Conservation (phyloP, 2,797 vertebrate genomes). For the Pachyuromys duprasi region DNA sequence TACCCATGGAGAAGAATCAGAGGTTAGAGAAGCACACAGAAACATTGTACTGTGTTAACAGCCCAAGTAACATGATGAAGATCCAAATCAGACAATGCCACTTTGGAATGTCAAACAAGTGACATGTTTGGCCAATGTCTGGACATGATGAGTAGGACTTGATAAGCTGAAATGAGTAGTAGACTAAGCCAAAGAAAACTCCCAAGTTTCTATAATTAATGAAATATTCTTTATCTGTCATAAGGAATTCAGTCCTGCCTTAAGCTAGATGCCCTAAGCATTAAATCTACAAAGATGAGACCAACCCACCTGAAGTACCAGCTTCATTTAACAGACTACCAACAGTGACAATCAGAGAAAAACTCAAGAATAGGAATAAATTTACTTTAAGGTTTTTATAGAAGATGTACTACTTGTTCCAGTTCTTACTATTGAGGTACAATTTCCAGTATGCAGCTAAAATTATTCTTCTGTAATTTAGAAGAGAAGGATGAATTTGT, state of each 20-base stretch:
- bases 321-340: background rate
- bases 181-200: constrained; percentile 27
- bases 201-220: background rate
- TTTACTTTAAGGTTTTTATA: background rate
- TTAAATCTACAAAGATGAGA: background rate
- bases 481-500: background rate
- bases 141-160: background rate
- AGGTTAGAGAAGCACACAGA: background rate
- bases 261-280: background rate
- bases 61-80: background rate
- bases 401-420: background rate
- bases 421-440: background rate
- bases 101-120: constrained; percentile 28
- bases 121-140: constrained; percentile 22
- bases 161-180: constrained; percentile 38
- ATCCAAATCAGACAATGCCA: background rate
- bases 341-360: background rate
- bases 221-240: background rate
- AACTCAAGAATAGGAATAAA: background rate
- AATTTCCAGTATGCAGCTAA: background rate
- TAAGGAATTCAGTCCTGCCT: constrained; percentile 7
- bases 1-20: background rate
- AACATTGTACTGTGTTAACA: background rate
- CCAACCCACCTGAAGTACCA: background rate
- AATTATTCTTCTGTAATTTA: background rate